Base-by-base conservation (phyloP, 2,888 invertebrate genomes). In the Drosophila cognata region DNA sequence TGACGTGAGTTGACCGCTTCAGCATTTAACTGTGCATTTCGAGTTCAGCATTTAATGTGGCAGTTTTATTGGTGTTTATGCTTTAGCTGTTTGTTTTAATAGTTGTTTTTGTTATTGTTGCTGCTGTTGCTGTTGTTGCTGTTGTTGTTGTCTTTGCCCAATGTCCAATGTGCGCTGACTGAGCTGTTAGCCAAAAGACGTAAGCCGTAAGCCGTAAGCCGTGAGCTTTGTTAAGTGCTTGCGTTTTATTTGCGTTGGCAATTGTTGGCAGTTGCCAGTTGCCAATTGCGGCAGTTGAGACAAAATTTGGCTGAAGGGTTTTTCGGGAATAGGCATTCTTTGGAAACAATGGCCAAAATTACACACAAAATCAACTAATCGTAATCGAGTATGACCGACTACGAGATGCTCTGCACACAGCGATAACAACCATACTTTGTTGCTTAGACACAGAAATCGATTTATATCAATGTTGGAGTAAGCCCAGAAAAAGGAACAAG, bases 1-100 rank as follows among this genome's bases (percentile, higher is more conserved):
- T 74, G 71, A 75, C 65, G 60, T 75, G 62, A 75, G 35, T 59
- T 65, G 61, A 65, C 50, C 60, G 60, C 46, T 61, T 57, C 75
- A 69, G 63, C 69, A 72, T 67, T 82, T 77, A 81, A 83, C 81
- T 78, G 82, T 79, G 65, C 67, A 71, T 80, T 84, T 82, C 56
- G 60, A 70, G 55, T 79, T 77, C 41, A 33, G 33, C 33, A 57
- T 18, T 57, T 55, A 46, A 63, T 28, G 50, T 71, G 57, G 28
- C 67, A 46, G 31, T 53, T 59, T 33, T 68, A 50, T 50, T 71
- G 38, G 61, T 60, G 46, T 70, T 73, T 70, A 55, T 71, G 56
- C 53, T 67, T 59, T 56, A 28, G 18, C 31, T 50, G 18, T 46
- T 50, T 70, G 70, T 58, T 59, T 62, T 46, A 25, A 56, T 41